Conservation (phyloP, 1,140 invertebrate species). For the Drosophila sulfurigaster region DNA sequence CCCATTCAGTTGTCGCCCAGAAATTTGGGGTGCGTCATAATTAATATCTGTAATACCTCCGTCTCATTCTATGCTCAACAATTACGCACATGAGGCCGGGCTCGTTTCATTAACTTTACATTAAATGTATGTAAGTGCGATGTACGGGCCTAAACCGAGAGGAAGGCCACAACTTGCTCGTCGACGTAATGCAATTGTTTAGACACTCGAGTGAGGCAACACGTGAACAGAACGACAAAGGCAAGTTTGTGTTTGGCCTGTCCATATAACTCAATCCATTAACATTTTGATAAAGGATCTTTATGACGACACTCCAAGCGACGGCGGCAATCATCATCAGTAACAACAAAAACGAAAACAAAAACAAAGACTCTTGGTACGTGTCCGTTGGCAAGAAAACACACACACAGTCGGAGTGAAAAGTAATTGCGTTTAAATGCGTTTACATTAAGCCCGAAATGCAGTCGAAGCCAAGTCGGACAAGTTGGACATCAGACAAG, state of each 20-base stretch:
- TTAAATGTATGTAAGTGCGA: constrained; percentile 48
- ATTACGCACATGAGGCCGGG: constrained; percentile 41
- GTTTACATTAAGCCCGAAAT: constrained; percentile 74
- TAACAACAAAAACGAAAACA: constrained; percentile 41
- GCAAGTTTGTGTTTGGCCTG: constrained; percentile 12
- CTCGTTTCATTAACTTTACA: constrained; percentile 77
- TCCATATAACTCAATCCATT: constrained; percentile 80
- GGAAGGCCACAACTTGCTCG: constrained; percentile 5
- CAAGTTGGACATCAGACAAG: constrained; percentile 6
- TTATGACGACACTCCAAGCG: constrained; percentile 83
- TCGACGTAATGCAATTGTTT: constrained; percentile 49
- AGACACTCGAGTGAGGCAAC: constrained; percentile 43
- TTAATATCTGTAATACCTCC: constrained; percentile 56
- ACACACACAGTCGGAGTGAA: constrained; percentile 55
- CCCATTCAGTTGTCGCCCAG: constrained; percentile 1
- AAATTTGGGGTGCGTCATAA: constrained; percentile 75
- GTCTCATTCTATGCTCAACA: constrained; percentile 45
- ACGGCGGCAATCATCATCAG: constrained; percentile 78
- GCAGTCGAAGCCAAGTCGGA: constrained; percentile 34
- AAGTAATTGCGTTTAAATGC: constrained; percentile 83
- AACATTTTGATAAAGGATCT: constrained; percentile 84
- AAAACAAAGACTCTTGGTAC: constrained; percentile 68
- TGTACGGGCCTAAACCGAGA: constrained; percentile 18
- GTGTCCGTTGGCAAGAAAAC: constrained; percentile 68
- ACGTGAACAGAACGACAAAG: constrained; percentile 4